Conservation (phyloP, 2,113 vertebrate genomes). For the Chroicocephalus ridibundus region DNA sequence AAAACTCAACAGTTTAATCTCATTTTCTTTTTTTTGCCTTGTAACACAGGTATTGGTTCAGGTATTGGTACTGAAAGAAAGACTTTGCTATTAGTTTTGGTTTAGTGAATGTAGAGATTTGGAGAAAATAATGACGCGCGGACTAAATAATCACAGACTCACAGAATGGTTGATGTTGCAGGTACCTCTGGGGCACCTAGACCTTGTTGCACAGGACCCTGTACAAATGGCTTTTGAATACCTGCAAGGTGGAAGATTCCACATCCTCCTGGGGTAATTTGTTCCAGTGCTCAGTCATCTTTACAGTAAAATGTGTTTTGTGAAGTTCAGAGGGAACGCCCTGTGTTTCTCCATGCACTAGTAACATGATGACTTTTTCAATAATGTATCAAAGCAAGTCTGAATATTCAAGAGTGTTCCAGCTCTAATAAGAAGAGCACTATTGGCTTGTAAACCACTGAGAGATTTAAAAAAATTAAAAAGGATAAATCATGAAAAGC, state of each 20-base stretch:
- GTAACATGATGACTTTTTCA: background rate
- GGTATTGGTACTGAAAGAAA: background rate
- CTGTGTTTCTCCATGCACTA: background rate
- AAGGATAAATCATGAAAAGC: fast-evolving
- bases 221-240: background rate
- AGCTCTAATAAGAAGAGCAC: background rate
- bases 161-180: background rate
- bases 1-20: background rate
- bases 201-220: background rate
- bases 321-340: background rate
- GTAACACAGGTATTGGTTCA: background rate
- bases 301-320: background rate
- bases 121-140: background rate
- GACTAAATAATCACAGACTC: background rate
- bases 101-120: background rate
- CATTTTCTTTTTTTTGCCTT: background rate
- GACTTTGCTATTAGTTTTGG: background rate
- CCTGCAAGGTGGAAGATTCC: background rate
- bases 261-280: background rate
- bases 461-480: background rate
- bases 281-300: background rate
- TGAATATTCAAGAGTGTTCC: background rate
- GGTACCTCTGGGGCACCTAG: background rate
- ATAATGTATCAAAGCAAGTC: background rate
- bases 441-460: background rate